Base-by-base conservation (phyloP, 1,140 invertebrate genomes). In the Pseudobourletiella spinata region DNA sequence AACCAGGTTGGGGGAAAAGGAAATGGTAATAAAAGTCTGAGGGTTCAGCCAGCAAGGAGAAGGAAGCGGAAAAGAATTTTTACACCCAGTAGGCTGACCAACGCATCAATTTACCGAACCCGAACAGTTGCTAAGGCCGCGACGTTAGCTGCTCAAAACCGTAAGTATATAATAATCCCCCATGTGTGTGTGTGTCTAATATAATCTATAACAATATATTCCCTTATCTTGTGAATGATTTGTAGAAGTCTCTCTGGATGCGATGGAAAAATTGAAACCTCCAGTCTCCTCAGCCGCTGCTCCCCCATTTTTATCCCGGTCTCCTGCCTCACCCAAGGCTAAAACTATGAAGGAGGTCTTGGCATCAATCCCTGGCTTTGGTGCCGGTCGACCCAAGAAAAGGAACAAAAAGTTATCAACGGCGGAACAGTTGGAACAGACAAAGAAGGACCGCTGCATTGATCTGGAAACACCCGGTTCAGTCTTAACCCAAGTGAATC, bases 381-480 rank as follows among this genome's bases (percentile, higher is more conserved):
- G 84, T 74, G 81, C 90, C 44, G 76, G 75, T 68, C 88, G 89
- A 73, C 86, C 85, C 43, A 76, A 86, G 51, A 86, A 87, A 73
- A 78, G 86, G 65, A 87, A 85, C 61, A 89, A 91, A 73, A 88
- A 88, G 74, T 76, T 92, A 64, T 92, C 89, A 55, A 86, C 88
- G 60, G 91, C 91, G 50, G 91, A 91, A 59, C 92, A 96, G 75
- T 79, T 97, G 62, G 89, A 93, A 72, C 88, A 92, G 76, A 89
- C 87, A 18, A 88, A 88, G 76, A 61, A 61, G 32, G 90, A 94
- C 78, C 91, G 92, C 35, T 88, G 88, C 72, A 90, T 98, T 65
- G 93, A 98, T 78, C 79, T 98, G 70, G 91, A 95, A 79, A 94
- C 92, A 30, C 91, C 94, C n/a, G 91, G 95, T 73, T 96, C 93